Conservation (phyloP, 2,888 invertebrate genomes). For the Spicauda simplicius region DNA sequence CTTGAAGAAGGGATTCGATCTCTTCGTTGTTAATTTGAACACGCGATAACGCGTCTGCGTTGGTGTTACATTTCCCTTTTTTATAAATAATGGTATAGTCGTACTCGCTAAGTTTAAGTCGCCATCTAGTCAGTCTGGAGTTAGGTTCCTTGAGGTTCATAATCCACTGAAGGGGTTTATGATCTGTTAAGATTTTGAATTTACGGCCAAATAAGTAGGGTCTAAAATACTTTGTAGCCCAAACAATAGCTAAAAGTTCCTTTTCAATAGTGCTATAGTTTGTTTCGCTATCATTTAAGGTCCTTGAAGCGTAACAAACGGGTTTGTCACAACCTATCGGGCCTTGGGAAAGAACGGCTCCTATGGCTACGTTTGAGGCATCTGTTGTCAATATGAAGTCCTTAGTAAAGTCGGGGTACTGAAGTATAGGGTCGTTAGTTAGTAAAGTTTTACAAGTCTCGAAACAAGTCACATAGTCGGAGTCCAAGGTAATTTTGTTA, state of each 20-base stretch:
- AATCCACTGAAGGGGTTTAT: too few relatives aligned
- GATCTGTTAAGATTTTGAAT: constrained; percentile 43
- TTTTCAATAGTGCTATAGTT: too few relatives aligned
- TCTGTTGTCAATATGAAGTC: constrained; percentile 42
- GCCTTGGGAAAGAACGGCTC: constrained; percentile 45
- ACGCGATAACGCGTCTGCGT: too few relatives aligned
- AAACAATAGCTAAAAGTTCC: too few relatives aligned
- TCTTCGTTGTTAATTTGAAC: constrained; percentile 19
- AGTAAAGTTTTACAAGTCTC: constrained; percentile 42
- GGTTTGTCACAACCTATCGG: constrained; percentile 42
- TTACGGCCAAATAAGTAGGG: constrained; percentile 41
- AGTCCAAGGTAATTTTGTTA: constrained; percentile 24
- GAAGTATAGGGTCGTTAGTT: constrained; percentile 48
- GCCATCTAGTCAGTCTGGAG: too few relatives aligned
- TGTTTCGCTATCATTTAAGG: constrained; percentile 45
- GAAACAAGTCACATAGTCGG: constrained; percentile 29
- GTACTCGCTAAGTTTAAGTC: too few relatives aligned
- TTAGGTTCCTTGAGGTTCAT: too few relatives aligned
- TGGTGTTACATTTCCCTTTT: too few relatives aligned
- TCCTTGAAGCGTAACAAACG: constrained; percentile 42
- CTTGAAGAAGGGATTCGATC: constrained; percentile 14
- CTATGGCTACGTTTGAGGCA: constrained; percentile 43
- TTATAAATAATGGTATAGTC: too few relatives aligned
- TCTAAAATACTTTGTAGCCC: too few relatives aligned
- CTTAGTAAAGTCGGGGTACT: constrained; percentile 45